Percentiles rank a stretch among this genome's conserved stretches.
Conservation (phyloP, 2,113 vertebrate genomes). For the Dendropsophus ebraccatus region DNA sequence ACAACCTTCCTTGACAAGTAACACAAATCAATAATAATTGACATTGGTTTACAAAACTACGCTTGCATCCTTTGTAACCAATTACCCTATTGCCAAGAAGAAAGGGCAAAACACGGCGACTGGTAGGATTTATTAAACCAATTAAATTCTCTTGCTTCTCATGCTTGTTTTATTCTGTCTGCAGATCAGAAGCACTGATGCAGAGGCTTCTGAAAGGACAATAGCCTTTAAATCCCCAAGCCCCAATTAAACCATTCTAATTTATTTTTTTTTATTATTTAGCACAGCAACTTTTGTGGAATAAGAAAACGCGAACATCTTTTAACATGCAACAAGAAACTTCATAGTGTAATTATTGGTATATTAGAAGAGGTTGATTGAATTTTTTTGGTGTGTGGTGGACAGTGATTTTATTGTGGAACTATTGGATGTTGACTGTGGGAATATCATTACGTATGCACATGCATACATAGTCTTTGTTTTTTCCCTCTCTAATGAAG, state of each 20-base stretch:
- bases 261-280: constrained; percentile 34
- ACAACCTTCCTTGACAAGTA: constrained; percentile 54
- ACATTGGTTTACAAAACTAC: constrained; percentile 57
- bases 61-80: constrained; percentile 54
- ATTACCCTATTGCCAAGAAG: constrained; percentile 58
- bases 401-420: constrained; percentile 21
- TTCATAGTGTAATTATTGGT: constrained; percentile 22
- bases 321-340: constrained; percentile 33
- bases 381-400: background rate
- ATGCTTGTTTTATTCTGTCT: constrained; percentile 41
- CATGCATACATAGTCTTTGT: constrained; percentile 22
- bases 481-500: constrained; percentile 9
- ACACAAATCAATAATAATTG: constrained; percentile 60
- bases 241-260: constrained; percentile 48
- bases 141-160: constrained; percentile 44
- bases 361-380: constrained; percentile 17
- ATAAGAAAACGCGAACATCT: constrained; percentile 10
- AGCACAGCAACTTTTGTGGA: constrained; percentile 30
- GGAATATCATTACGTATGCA: constrained; percentile 32
- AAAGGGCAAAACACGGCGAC: constrained; percentile 50
- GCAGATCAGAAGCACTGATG: constrained; percentile 48
- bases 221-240: constrained; percentile 46
- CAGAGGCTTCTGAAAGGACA: constrained; percentile 48
- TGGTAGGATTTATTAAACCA: constrained; percentile 55
- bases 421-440: constrained; percentile 21